phyloP scores from a whole-genome alignment of 2,113 vertebrate genomes.

The Empidonax traillii region DNA sequence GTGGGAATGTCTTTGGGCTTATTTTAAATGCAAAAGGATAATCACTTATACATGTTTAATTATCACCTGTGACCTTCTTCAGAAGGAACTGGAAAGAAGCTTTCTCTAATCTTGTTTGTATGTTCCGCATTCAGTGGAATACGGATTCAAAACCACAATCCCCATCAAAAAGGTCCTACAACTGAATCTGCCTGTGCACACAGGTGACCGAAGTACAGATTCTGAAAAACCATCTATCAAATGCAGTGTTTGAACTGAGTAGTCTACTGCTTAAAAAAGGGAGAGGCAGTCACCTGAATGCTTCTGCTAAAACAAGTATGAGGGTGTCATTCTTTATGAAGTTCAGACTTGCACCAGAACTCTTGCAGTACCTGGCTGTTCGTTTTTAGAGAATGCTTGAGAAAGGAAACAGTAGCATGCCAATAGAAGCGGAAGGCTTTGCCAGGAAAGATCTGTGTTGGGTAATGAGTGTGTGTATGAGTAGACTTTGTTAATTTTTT shows the following conservation, averaged over 20 bases:
- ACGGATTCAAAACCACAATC: background rate
- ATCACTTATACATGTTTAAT: background rate
- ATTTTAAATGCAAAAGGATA: background rate
- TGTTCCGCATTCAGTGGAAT: background rate
- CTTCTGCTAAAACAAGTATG: background rate
- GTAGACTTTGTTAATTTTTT: background rate
- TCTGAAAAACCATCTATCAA: background rate
- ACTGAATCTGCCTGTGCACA: background rate
- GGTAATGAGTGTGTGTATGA: background rate
- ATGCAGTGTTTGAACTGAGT: background rate
- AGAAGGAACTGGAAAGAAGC: slow-evolving; percentile 5
- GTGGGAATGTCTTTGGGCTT: background rate
- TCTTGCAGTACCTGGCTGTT: background rate
- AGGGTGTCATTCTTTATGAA: background rate
- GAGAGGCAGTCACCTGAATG: background rate
- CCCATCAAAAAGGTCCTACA: background rate
- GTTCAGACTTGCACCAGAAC: background rate
- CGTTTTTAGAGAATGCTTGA: background rate
- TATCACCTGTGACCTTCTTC: background rate
- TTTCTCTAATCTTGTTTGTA: slow-evolving; percentile 23
- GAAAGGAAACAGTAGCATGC: background rate
- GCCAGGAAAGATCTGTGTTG: background rate
- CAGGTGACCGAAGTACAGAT: background rate
- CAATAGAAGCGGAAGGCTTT: background rate
- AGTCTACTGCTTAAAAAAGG: background rate